These are phyloP conservation scores for Pycnomerus fuliginosus DNA, from an alignment of 2,888 invertebrate genomes.

Conservation along the genomic window DNA sequence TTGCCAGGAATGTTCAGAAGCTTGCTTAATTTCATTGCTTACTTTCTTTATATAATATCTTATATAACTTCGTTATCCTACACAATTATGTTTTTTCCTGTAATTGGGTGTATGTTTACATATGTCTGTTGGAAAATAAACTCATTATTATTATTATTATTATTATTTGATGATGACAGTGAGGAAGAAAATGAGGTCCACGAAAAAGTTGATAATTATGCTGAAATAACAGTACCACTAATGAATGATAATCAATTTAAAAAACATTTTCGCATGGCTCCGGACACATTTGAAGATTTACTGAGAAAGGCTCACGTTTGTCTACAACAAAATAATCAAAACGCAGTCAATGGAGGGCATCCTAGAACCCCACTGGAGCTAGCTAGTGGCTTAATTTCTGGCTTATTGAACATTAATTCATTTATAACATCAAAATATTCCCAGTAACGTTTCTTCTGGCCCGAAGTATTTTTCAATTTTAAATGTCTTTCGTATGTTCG, in stretches of 20 bases:
- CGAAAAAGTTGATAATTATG: conserved; percentile 3
- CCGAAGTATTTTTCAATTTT: no score
- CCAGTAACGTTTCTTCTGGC: conserved; percentile 7
- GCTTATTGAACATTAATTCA: conserved; percentile 1
- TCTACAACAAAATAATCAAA: not conserved
- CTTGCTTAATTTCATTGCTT: no score
- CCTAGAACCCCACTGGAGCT: conserved; percentile 1
- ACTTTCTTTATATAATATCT: no score
- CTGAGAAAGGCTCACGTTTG: not conserved
- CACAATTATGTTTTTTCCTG: no score
- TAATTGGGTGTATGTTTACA: no score
- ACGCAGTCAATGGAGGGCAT: not conserved
- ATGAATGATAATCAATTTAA: not conserved
- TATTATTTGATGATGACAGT: not conserved
- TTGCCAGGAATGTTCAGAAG: not conserved
- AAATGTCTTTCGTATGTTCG: conserved; percentile 4
- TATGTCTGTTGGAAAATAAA: no score
- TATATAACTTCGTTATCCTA: no score
- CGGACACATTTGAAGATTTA: conserved; percentile 1
- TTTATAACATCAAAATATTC: conserved; percentile 5
- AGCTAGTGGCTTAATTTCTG: conserved; percentile 11
- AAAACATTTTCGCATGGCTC: conserved; percentile 1
- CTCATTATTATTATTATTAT: no score
- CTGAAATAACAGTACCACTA: not conserved
- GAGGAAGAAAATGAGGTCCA: not conserved